These are phyloP conservation scores for Coelopa pilipes DNA, from an alignment of 2,888 invertebrate genomes.

Conservation along the genomic window DNA sequence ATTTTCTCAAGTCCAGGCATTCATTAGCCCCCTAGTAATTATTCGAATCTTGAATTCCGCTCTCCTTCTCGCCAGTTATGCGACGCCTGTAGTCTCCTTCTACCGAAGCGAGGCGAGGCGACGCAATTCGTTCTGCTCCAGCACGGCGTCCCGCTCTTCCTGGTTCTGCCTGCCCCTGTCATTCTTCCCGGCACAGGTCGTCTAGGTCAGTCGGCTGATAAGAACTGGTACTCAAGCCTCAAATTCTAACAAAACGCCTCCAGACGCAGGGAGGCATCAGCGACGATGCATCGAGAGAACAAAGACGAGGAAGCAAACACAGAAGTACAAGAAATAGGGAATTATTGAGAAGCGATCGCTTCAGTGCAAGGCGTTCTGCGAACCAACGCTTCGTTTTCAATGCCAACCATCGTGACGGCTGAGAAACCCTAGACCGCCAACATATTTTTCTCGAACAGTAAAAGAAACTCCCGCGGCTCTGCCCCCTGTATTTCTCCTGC, in stretches of 20 bases:
- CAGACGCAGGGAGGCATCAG: background rate
- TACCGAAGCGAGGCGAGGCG: too few relatives aligned
- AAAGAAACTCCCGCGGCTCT: too few relatives aligned
- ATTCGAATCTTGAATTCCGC: background rate
- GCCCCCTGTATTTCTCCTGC: too few relatives aligned
- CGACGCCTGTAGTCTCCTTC: too few relatives aligned
- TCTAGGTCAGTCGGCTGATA: too few relatives aligned
- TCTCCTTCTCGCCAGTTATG: too few relatives aligned
- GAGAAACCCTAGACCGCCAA: background rate
- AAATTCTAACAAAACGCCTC: conserved; percentile 40
- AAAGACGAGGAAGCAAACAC: background rate
- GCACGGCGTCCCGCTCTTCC: background rate
- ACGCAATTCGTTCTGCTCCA: background rate
- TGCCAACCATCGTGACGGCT: conserved; percentile 46
- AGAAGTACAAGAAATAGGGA: background rate
- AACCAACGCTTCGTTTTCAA: conserved; percentile 50
- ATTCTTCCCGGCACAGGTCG: too few relatives aligned
- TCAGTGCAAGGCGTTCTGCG: conserved; percentile 42
- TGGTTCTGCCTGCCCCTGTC: too few relatives aligned
- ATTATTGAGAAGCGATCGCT: background rate
- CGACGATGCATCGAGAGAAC: background rate
- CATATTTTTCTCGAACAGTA: too few relatives aligned
- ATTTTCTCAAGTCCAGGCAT: background rate
- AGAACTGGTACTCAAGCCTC: conserved; percentile 35
- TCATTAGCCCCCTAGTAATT: background rate